Conservation (phyloP, 2,797 vertebrate genomes). For the Phrynocephalus forsythii region DNA sequence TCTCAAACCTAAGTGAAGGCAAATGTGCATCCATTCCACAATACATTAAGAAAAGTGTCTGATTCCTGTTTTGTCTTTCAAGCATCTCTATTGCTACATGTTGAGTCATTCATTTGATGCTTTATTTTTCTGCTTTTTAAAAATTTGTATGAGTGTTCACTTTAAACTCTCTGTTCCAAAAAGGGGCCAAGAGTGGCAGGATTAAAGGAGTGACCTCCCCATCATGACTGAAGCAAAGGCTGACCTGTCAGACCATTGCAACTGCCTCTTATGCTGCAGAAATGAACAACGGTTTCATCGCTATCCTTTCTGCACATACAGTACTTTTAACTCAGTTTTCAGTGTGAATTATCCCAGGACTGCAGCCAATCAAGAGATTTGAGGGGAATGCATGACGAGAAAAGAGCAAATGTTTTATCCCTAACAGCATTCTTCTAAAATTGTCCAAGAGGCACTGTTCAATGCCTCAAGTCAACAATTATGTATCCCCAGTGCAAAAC, state of each 20-base stretch:
- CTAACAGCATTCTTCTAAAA: too few species aligned
- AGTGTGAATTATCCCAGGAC: neutral
- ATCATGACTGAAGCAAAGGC: neutral
- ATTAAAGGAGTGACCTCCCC: neutral
- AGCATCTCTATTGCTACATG: too few species aligned
- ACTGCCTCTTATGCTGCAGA: neutral
- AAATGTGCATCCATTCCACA: neutral
- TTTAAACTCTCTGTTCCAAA: neutral
- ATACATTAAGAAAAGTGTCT: too few species aligned
- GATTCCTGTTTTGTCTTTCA: too few species aligned
- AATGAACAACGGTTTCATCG: too few species aligned
- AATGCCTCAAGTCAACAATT: neutral
- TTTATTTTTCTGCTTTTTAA: neutral
- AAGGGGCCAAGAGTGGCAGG: neutral
- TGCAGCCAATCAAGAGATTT: neutral
- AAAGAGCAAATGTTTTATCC: too few species aligned
- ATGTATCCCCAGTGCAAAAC: neutral
- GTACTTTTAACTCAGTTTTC: neutral
- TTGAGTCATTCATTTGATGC: neutral
- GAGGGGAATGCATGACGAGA: too few species aligned
- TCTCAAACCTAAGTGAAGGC: neutral
- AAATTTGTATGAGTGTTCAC: neutral
- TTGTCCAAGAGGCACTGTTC: too few species aligned
- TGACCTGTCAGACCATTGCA: neutral
- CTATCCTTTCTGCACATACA: neutral